Evolutionary conservation across 2,797 vertebrate genomes (phyloP), one percentile per base, ranked within the genome.

Genomic region (Eospalax fontanierii): DNA sequence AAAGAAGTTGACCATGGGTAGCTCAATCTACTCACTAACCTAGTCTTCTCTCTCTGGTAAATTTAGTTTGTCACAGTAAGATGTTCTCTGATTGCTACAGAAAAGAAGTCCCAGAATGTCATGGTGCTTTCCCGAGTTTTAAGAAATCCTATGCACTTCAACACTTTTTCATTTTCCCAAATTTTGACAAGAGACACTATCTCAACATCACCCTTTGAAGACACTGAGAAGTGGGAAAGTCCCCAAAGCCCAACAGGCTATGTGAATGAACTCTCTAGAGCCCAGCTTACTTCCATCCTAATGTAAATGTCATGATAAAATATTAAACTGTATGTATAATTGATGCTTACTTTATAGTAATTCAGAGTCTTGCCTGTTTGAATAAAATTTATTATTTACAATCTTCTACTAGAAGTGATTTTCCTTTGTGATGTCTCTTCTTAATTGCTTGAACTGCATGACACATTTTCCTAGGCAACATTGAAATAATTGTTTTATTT

Each of bases 301-400:
- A 98, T 97, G 97, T 98, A 98, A 98, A 98, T 98, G 97, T 97
- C 96, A 91, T 96, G 97, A 98, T 98, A 98, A 98, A 98, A 98
- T 98, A 98, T 98, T 98, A 98, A 98, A 98, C 96, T 96, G 84
- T 96, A 98, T 98, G 83, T 98, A 98, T 98, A 98, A 98, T 98
- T 98, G 93, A 98, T 98, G 96, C 97, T 98, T 98, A 98, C 96
- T 98, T 98, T 98, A 98, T 97, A 98, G 97, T 98, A 98, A 98
- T 98, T 98, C 97, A 81, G 94, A 97, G 97, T 96, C 95, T 98
- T 98, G 94, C 97, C 97, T 98, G 97, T 98, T 98, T 98, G 98
- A 98, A 98, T 98, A 98, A 98, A 98, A 98, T 98, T 97, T 97
- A 98, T 98, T 98, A 98, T 98, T 99, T 98, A 98, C 96, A 98